Evolutionary conservation across 2,113 vertebrate species (phyloP).

Genomic region (Alligator sinensis): DNA sequence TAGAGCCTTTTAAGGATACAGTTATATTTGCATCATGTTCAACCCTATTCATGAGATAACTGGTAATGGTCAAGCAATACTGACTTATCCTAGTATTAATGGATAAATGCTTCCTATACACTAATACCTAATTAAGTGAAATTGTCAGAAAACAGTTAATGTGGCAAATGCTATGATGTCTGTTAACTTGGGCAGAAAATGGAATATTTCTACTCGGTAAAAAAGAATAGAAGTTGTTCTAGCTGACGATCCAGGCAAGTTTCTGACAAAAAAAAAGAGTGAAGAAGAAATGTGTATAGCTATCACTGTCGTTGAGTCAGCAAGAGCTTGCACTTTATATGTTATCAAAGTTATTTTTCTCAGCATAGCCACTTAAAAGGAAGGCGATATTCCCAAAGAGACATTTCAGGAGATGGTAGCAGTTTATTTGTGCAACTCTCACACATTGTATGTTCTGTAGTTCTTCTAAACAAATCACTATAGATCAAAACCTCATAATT

Average conservation of each 20-base stretch:
- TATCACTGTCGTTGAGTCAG: background rate
- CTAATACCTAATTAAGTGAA: slow-evolving; percentile 63
- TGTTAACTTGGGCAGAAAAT: slow-evolving; percentile 74
- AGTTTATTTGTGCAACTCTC: slow-evolving; percentile 28
- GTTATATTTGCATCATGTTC: slow-evolving; percentile 50
- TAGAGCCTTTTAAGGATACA: slow-evolving; percentile 25
- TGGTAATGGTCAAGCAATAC: slow-evolving; percentile 32
- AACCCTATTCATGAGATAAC: slow-evolving; percentile 66
- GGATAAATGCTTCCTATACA: slow-evolving; percentile 60
- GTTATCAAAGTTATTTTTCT: slow-evolving; percentile 16
- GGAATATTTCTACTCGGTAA: slow-evolving; percentile 65
- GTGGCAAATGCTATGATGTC: slow-evolving; percentile 60
- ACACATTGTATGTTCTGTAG: slow-evolving; percentile 19
- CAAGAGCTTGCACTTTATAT: background rate
- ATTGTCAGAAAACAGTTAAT: slow-evolving; percentile 61
- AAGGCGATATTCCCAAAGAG: background rate
- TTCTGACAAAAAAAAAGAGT: slow-evolving; percentile 22
- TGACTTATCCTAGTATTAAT: slow-evolving; percentile 66
- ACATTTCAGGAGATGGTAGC: slow-evolving; percentile 4
- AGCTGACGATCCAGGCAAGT: background rate
- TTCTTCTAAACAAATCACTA: slow-evolving; percentile 10
- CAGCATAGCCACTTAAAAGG: background rate
- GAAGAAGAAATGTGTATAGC: background rate
- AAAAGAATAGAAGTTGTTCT: slow-evolving; percentile 53
- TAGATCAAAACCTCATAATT: slow-evolving; percentile 38